phyloP scores from a whole-genome alignment of 2,888 invertebrate genomes.

The Napeogenes sylphis region DNA sequence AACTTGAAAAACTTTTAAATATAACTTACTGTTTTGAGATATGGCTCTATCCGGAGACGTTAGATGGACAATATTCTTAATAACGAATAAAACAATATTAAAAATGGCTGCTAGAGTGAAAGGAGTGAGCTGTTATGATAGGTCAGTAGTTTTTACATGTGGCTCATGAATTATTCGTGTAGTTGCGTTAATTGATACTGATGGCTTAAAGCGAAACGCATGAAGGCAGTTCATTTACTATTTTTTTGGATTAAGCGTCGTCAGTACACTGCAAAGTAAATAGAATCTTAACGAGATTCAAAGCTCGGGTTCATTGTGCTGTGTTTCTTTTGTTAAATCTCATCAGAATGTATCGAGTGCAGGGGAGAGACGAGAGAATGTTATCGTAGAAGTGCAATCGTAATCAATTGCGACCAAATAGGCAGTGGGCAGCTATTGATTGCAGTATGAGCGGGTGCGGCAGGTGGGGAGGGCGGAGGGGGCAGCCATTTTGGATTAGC shows the following conservation, averaged over 20 bases:
- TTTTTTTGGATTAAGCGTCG: too few relatives aligned
- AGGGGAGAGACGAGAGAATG: conserved; percentile 18
- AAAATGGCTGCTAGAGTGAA: too few relatives aligned
- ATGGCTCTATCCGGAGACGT: too few relatives aligned
- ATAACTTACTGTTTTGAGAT: too few relatives aligned
- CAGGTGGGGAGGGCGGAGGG: conserved; percentile 18
- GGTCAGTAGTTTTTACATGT: conserved; percentile 15
- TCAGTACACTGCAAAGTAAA: too few relatives aligned
- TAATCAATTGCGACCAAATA: conserved; percentile 26
- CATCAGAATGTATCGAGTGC: conserved; percentile 25
- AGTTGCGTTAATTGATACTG: not conserved
- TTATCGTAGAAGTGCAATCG: conserved; percentile 28
- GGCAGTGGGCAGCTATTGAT: conserved; percentile 24
- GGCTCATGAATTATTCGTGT: conserved; percentile 19
- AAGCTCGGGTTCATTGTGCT: conserved; percentile 10
- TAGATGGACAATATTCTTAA: too few relatives aligned
- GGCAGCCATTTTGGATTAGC: conserved; percentile 56
- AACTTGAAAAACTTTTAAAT: too few relatives aligned
- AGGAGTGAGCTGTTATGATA: conserved; percentile 3
- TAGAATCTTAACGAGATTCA: not conserved
- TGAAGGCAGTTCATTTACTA: not conserved
- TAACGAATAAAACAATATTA: too few relatives aligned
- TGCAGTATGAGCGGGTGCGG: conserved; percentile 14
- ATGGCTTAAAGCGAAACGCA: not conserved
- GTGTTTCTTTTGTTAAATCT: conserved; percentile 17